These are phyloP conservation scores for Microcebus murinus DNA, from an alignment of 2,113 vertebrate genomes.

Conservation along the genomic window DNA sequence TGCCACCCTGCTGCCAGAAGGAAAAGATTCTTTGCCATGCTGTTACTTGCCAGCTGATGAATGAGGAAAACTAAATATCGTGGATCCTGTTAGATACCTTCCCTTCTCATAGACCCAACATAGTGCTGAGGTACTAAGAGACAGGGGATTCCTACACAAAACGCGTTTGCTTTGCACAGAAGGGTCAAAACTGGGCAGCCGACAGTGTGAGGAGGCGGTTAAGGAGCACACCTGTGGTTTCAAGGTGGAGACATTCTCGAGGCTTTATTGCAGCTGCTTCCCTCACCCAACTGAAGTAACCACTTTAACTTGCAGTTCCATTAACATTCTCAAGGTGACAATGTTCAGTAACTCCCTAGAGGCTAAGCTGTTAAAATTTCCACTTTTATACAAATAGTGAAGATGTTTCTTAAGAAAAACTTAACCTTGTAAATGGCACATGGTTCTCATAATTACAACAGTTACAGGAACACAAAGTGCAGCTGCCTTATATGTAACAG, in stretches of 20 bases:
- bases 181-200: neutral
- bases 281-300: neutral
- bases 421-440: constrained; percentile 14
- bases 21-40: neutral
- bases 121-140: neutral
- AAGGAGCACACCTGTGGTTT: neutral
- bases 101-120: neutral
- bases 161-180: neutral
- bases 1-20: neutral
- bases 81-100: neutral
- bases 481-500: neutral
- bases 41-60: neutral
- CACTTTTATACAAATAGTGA: constrained; percentile 28
- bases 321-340: constrained; percentile 49
- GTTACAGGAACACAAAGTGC: constrained; percentile 43
- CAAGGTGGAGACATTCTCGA: neutral
- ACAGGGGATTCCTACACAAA: neutral
- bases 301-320: constrained; percentile 1
- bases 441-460: constrained; percentile 43
- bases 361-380: constrained; percentile 14
- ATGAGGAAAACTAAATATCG: neutral
- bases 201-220: neutral
- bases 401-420: constrained; percentile 41
- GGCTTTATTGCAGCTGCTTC: constrained; percentile 49
- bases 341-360: constrained; percentile 1